phyloP scores from a whole-genome alignment of 2,888 invertebrate species.

The Polietes domitor region DNA sequence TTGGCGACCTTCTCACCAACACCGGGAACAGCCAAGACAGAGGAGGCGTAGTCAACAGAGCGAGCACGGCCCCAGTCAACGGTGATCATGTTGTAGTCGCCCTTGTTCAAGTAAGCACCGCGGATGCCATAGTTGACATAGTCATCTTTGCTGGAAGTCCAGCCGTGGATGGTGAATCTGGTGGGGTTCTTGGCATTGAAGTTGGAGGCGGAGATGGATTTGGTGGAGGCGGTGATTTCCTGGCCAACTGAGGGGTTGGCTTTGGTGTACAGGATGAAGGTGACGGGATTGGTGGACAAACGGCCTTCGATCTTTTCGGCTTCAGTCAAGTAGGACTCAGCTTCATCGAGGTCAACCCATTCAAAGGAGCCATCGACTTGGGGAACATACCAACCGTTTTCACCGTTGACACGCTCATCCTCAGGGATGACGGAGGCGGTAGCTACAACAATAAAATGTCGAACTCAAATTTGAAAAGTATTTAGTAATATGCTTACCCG shows the following conservation, averaged over 20 bases:
- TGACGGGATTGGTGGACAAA: slow-evolving; percentile 55
- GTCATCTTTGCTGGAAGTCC: slow-evolving; percentile 82
- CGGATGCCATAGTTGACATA: slow-evolving; percentile 67
- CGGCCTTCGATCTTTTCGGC: slow-evolving; percentile 35
- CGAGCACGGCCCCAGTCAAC: slow-evolving; percentile 83
- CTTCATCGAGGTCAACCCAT: slow-evolving; percentile 64
- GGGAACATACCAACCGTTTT: slow-evolving; percentile 70
- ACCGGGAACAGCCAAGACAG: slow-evolving; percentile 78
- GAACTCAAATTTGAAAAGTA: neutral
- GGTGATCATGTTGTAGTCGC: slow-evolving; percentile 83
- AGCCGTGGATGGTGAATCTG: slow-evolving; percentile 81
- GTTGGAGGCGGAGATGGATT: slow-evolving; percentile 63
- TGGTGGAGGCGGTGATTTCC: slow-evolving; percentile 67
- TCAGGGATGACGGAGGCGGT: slow-evolving; percentile 48
- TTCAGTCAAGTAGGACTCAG: slow-evolving; percentile 8
- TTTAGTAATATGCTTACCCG: slow-evolving; percentile 14
- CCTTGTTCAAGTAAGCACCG: slow-evolving; percentile 81
- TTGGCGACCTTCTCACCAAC: slow-evolving; percentile 70
- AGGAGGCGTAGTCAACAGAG: slow-evolving; percentile 82
- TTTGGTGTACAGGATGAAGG: slow-evolving; percentile 73
- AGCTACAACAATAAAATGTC: slow-evolving; percentile 8
- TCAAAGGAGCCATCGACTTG: slow-evolving; percentile 57
- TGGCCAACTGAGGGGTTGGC: slow-evolving; percentile 71
- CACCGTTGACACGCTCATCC: slow-evolving; percentile 57
- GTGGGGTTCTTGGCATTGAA: slow-evolving; percentile 69